Base-by-base conservation (phyloP, 2,113 vertebrate species). In the Opisthocomus hoazin region DNA sequence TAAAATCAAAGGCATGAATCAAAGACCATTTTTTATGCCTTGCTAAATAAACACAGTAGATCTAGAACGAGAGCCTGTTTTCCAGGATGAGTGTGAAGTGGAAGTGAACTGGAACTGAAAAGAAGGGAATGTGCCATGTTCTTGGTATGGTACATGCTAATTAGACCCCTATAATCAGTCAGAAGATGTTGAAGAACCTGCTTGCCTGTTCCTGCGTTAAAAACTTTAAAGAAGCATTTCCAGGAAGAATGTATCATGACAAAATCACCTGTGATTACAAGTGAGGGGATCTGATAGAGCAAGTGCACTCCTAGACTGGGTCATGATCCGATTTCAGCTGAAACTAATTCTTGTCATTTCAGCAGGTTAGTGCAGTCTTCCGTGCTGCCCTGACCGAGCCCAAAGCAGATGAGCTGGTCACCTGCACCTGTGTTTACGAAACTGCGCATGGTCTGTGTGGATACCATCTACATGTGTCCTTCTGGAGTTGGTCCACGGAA, bases 261-360 rank as follows among this genome's bases (percentile, higher is more conserved):
- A 48, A 60, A 77, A 82, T 75, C 54, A 54, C 10, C 37, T 32
- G 17, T 54, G 16, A 29, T 61, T 65, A 41, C 22, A 37, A 9
- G 11, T 17, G n/a, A 92, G 15, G 15, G 21, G 7, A 34, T 77
- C 34, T 74, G 50, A 46, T 29, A 65, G 27, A 0, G 2, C 58
- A 65, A 15, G 16, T 68, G 68, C 39, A 22, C 34, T 41, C 2
- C 0, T 15, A 3, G 29, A 9, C 14, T 1, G 4, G 17, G 10
- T 73, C 68, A 46, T 11, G 20, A 46, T 75, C 16, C 57, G 68
- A 80, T 43, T 16, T 26, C 26, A 51, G 1, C 9, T 27, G 51
- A 85, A 95, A 75, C 2, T 9, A 50, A 12, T 15, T 45, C 12
- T 37, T 30, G 22, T 27, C 2, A 0, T 75, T 83, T 39, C 66